Evolutionary conservation across 64 coral and sea anemone species (phyloP), one percentile per base, ranked within the genome.

Genomic region (Montipora sp.): DNA sequence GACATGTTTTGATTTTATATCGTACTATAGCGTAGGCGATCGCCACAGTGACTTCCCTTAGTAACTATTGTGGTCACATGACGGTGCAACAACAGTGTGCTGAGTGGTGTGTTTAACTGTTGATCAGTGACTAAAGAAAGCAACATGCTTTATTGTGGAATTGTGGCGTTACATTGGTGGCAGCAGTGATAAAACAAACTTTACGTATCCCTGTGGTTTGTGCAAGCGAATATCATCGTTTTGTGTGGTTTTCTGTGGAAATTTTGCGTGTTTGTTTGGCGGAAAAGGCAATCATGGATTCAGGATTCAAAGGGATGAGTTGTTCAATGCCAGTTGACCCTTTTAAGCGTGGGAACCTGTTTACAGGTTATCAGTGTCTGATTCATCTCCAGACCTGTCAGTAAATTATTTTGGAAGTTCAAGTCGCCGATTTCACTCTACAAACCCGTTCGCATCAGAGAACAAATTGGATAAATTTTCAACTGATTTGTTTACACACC

Each of bases 121-220:
- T 55, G 10, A 10, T 55, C 10, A 0, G 6, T 7, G 51, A 55
- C 10, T 55, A 55, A 55, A 55, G 10, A 55, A 10, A 55, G 10
- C 51, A 10, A 5, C 51, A 10, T 55, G 51, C 36, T 55, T 55
- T 55, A 55, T 55, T 55, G 51, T 55, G 51, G 51, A 55, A 3
- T 55, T 55, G 51, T 55, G 77, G 48, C 48, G 4, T 80, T 53
- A 80, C 47, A 80, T 80, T 80, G 77, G 77, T 80, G 77, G 77
- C 77, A 80, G 77, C 48, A 8, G 47, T 80, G 9, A 80, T 21
- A 45, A 45, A 20, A 55, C 6, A 36, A 77, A 77, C 75, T 77
- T 77, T 46, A 36, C 75, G 24, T 7, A 7, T 77, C n/a, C 14
- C 77, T 80, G 77, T 53, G 48, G 77, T 80, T 80, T 53, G 10